Evolutionary conservation across 2,797 vertebrate genomes (phyloP), one percentile per base, ranked within the genome.

Genomic region (Heteromormyrus szaboi): DNA sequence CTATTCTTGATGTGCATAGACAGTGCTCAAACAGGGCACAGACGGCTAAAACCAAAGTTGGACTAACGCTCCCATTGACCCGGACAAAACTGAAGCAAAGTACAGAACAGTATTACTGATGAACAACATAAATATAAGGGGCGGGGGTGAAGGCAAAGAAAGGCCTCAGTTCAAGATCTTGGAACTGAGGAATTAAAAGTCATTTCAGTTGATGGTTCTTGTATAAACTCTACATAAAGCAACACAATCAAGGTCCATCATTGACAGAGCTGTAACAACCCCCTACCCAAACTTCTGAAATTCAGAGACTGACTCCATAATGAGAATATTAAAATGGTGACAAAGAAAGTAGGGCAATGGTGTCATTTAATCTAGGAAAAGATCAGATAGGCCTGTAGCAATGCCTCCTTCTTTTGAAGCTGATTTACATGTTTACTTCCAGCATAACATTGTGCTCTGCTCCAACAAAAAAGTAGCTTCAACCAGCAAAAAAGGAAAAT

Each of bases 301-400:
- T 79, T 44, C 33, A 87, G 54, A 44, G 3, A 3, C 37, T 33
- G 33, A 48, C 41, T 87, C 25, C 33, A 62, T 87, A 87, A 87
- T 22, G 53, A 87, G 86, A 87, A 87, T 59, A 87, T 44, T 41
- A 62, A 87, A 44, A 62, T 44, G 37, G 56, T 46, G 54, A 87
- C 33, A 12, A 59, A 19, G 54, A 59, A 87, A 87, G 86, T 62
- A 62, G 86, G 86, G 86, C 33, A 87, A 62, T 19, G 33, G 17
- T 14, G 19, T 62, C 37, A 59, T 87, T 44, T 87, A 41, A 87
- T 46, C 37, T 44, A 22, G 17, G 37, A 56, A 33, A 56, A 44
- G 11, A 59, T 46, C 29, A 46, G 54, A 87, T 56, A 44, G 19
- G 19, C 72, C 72, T 44, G 2, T 8, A 5, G 56, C 53, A n/a